Evolutionary conservation across 2,797 vertebrate species (phyloP), one percentile per base, ranked within the genome.

Genomic region (Epinephelus coioides): DNA sequence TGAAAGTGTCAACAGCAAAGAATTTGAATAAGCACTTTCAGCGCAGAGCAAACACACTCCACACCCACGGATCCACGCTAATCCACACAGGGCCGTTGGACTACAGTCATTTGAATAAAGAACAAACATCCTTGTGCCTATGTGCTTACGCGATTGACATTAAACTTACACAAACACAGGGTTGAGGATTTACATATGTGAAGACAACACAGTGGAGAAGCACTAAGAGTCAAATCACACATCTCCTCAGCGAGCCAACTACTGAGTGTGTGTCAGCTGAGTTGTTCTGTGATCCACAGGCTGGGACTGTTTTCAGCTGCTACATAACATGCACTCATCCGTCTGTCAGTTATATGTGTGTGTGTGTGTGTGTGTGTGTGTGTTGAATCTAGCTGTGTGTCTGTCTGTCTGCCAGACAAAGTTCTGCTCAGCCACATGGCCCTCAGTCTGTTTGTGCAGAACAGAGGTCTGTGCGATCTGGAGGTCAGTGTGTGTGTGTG

Each of bases 381-480:
- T 67, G 46, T 60, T 25, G 62, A 34, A 66, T 81, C n/a, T 67
- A 54, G 59, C 60, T n/a, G 46, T 51, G 63, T 82, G 44, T 79
- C 46, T 78, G 57, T 74, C 50, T 64, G 73, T 62, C 74, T 81
- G 72, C 66, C 78, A 78, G 73, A 81, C 57, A 60, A 62, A 55
- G 72, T 72, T 85, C 74, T 71, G 68, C 47, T 60, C 59, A n/a
- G 66, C 82, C 76, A 79, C 86, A 88, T 68, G 81, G 69, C 73
- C 72, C 21, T 84, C 74, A 70, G 78, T 84, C 86, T 90, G 72
- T 87, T 73, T 77, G 65, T 78, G 61, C 78, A 79, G 83, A 57
- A 65, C 17, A 66, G 70, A 65, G 50, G 72, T 57, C 59, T 69
- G 71, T 49, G 62, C 19, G 6, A 55, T 73, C 49, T 1, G n/a